These are phyloP conservation scores for Cybosia mesomella DNA, from an alignment of 2,888 invertebrate species.

Conservation along the genomic window DNA sequence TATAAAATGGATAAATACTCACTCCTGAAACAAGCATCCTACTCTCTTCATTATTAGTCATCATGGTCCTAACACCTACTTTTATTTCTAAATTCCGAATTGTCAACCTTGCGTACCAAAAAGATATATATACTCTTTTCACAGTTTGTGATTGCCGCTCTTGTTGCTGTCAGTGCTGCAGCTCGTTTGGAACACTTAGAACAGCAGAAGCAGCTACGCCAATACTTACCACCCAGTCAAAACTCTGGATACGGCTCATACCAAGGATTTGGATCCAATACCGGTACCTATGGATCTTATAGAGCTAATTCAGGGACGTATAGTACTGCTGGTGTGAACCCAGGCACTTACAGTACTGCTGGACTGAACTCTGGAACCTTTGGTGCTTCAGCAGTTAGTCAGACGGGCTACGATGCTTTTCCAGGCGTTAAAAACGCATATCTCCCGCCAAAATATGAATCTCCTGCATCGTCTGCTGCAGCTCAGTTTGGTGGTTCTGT, in stretches of 20 bases:
- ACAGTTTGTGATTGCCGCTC: slow-evolving; percentile 74
- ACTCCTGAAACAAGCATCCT: no score
- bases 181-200: slow-evolving; percentile 79
- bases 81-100: not conserved
- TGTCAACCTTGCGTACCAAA: no score
- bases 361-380: slow-evolving; percentile 13
- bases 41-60: no score
- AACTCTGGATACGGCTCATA: slow-evolving; percentile 2
- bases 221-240: slow-evolving; percentile 16
- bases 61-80: no score
- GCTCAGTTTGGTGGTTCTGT: slow-evolving; percentile 13
- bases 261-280: slow-evolving; percentile 29
- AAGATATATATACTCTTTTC: not conserved
- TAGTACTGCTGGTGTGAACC: not conserved
- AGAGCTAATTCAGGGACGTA: slow-evolving; percentile 25
- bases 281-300: slow-evolving; percentile 38
- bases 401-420: slow-evolving; percentile 44
- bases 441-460: slow-evolving; percentile 74
- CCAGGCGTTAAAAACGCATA: slow-evolving; percentile 77
- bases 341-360: not conserved
- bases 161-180: slow-evolving; percentile 72
- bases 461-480: slow-evolving; percentile 28
- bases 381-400: slow-evolving; percentile 31
- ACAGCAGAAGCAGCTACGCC: slow-evolving; percentile 44
- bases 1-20: no score